Conservation (phyloP, 2,888 invertebrate species). For the Vannuccia rotundouncinata region DNA sequence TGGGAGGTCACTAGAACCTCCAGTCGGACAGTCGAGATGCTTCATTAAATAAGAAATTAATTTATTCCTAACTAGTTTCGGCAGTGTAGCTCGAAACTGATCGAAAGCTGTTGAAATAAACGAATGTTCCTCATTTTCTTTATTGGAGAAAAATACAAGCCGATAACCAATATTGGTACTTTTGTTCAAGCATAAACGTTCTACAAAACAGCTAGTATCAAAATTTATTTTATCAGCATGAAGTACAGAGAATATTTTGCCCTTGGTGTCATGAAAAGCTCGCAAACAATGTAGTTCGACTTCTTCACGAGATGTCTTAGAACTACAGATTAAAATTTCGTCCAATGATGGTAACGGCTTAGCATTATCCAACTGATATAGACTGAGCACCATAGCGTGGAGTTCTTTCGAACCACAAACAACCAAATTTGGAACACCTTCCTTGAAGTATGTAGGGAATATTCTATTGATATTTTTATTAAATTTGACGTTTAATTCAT, state of each 20-base stretch:
- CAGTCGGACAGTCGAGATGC: not conserved
- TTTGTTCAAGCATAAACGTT: not conserved
- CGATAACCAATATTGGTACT: not conserved
- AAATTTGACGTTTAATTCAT: not conserved
- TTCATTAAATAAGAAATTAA: not conserved
- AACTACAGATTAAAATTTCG: not conserved
- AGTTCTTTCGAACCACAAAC: not conserved
- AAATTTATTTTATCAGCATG: not conserved
- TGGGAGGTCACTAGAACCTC: not conserved
- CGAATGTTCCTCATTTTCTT: not conserved
- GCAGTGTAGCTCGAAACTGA: not conserved
- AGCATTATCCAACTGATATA: not conserved
- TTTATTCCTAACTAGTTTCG: not conserved
- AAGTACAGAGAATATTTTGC: not conserved
- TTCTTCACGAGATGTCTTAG: not conserved
- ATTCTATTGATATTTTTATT: not conserved
- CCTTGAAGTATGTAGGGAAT: not conserved
- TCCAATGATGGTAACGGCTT: not conserved
- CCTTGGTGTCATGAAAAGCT: not conserved
- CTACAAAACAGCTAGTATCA: slow-evolving; percentile 4
- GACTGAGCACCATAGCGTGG: not conserved
- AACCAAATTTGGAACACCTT: slow-evolving; percentile 1
- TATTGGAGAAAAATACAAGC: not conserved
- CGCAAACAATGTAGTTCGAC: not conserved
- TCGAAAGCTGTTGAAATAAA: not conserved